Base-by-base conservation (phyloP, 2,113 vertebrate genomes). In the Fregetta grallaria region DNA sequence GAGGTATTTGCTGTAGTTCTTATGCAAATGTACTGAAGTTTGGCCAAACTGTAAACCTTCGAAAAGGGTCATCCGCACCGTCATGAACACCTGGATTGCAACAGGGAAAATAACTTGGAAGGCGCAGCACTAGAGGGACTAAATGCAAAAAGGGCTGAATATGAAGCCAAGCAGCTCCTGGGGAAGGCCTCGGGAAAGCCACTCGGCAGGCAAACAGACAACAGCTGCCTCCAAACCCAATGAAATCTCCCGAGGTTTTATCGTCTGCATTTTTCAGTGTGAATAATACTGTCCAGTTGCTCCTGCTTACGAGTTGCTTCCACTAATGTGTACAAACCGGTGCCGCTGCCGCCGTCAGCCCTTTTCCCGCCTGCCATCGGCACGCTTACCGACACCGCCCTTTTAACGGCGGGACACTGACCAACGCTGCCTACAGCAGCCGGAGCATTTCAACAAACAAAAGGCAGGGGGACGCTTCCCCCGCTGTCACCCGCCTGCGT, bases 281-380 rank as follows among this genome's bases (percentile, higher is more conserved):
- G 6, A 59, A 1, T 4, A 45, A 8, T 3, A 6, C 8, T 0
- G 3, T 2, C 10, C 11, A 1, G 19, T 5, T 11, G 23, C 11
- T 47, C 30, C 20, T 6, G 15, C 19, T 27, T 23, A 14, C 20
- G 2, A 4, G 5, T 6, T 27, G 36, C 52, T 52, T 13, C 21
- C 27, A 13, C 13, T 15, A 0, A 4, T 0, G 5, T 3, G 13
- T 21, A 14, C 13, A 10, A 38, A 25, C 2, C 1, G 13, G 22
- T 6, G 5, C 1, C 7, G 3, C 4, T 13, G 14, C 27, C 32
- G 13, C 8, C 36, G n/a, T n/a, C n/a, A n/a, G n/a, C n/a, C n/a
- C n/a, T 49, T 18, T 25, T 11, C 1, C n/a, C n/a, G 21, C 27
- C 34, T 9, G 19, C 5, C 53, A 4, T 2, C 3, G 15, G 17